Percentiles rank a stretch among this genome's conserved stretches.
These are phyloP conservation scores for Drosophila leontia DNA, from an alignment of 1,140 invertebrate genomes.

Conservation along the genomic window DNA sequence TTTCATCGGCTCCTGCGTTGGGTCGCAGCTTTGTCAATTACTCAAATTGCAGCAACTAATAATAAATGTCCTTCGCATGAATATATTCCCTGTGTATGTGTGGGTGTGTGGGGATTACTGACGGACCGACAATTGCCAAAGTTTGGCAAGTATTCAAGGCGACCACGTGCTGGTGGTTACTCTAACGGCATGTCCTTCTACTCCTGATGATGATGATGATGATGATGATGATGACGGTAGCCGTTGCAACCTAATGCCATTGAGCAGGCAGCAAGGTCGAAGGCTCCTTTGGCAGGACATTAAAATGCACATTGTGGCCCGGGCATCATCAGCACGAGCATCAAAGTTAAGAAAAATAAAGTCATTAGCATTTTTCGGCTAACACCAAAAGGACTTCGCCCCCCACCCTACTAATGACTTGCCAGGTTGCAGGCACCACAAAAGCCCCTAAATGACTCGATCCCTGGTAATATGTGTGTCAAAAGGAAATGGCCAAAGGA, in stretches of 20 bases:
- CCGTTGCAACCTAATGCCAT: conserved; percentile 42
- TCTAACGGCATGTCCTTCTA: conserved; percentile 7
- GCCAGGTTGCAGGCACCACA: conserved; percentile 59
- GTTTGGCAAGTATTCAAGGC: conserved; percentile 32
- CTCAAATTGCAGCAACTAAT: conserved; percentile 48
- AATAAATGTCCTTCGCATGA: conserved; percentile 35
- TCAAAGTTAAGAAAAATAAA: conserved; percentile 79
- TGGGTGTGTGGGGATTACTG: conserved; percentile 22
- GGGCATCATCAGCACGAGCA: conserved; percentile 38
- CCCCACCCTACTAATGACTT: conserved; percentile 55
- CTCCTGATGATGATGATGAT: neutral
- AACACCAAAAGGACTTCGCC: conserved; percentile 52
- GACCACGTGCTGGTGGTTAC: conserved; percentile 43
- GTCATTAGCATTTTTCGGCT: conserved; percentile 81
- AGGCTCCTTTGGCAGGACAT: conserved; percentile 67
- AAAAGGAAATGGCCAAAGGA: conserved; percentile 67
- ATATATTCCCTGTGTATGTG: conserved; percentile 8
- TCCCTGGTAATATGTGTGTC: conserved; percentile 64
- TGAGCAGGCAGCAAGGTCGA: conserved; percentile 20
- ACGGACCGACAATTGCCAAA: conserved; percentile 40
- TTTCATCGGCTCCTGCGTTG: conserved; percentile 25
- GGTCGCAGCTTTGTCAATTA: conserved; percentile 41
- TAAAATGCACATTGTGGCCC: conserved; percentile 77
- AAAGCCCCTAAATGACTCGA: conserved; percentile 63
- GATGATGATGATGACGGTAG: conserved; percentile 11